Conservation (phyloP, 2,888 invertebrate genomes). For the Anthrax anthrax region DNA sequence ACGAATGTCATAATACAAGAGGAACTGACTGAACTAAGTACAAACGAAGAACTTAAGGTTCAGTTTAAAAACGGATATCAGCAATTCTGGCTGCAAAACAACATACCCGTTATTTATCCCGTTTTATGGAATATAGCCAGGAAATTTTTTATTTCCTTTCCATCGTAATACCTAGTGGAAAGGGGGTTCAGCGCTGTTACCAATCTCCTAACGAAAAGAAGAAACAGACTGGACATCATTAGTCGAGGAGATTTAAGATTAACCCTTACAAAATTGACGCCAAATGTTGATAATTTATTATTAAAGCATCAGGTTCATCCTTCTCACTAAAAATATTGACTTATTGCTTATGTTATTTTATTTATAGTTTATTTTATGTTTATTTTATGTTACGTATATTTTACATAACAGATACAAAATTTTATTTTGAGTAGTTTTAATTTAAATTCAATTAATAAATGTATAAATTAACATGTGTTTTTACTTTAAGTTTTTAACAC, state of each 20-base stretch:
- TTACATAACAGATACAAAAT: too few relatives aligned
- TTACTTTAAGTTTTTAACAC: background rate
- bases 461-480: background rate
- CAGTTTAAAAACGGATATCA: constrained; percentile 1
- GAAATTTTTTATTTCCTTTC: constrained; percentile 1
- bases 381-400: too few relatives aligned
- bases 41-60: background rate
- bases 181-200: background rate
- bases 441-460: background rate
- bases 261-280: background rate
- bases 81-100: background rate
- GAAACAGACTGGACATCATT: background rate
- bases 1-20: constrained; percentile 1
- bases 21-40: background rate
- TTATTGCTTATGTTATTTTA: too few relatives aligned
- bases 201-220: constrained; percentile 1
- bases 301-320: background rate
- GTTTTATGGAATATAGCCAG: background rate
- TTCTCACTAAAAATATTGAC: background rate
- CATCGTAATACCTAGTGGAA: constrained; percentile 1
- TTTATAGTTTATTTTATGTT: too few relatives aligned
- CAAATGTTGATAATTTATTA: background rate
- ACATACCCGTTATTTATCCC: background rate
- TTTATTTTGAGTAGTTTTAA: background rate
- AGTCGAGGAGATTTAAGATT: background rate